A percentile compares a stretch with the other conserved stretches of the same genome.
These are phyloP conservation scores for Elegia similella DNA, from an alignment of 2,888 invertebrate genomes.

Conservation along the genomic window DNA sequence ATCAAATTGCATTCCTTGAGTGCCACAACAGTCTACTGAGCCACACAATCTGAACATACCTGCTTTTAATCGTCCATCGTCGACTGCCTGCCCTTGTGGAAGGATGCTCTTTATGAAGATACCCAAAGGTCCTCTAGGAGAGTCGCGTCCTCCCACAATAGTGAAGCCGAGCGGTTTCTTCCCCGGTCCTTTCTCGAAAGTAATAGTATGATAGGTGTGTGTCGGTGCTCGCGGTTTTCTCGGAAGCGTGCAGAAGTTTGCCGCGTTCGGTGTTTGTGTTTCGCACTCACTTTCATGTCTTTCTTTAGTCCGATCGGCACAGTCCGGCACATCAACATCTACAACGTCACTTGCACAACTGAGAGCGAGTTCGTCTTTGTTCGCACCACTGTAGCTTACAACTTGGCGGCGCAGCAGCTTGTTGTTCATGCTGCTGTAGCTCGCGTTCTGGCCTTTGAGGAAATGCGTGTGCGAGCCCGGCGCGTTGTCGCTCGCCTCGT, in stretches of 20 bases:
- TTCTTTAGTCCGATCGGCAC: constrained; percentile 53
- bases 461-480: constrained; percentile 78
- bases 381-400: constrained; percentile 77
- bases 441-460: constrained; percentile 83
- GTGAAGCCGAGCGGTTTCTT: constrained; percentile 94
- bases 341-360: constrained; percentile 67
- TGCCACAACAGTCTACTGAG: constrained; percentile 25
- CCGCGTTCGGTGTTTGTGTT: constrained; percentile 68
- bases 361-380: constrained; percentile 66
- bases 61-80: constrained; percentile 90
- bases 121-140: constrained; percentile 91
- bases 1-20: constrained; percentile 53
- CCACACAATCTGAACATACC: constrained; percentile 69
- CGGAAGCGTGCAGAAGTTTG: constrained; percentile 88
- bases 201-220: constrained; percentile 87
- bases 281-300: constrained; percentile 63
- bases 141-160: constrained; percentile 93
- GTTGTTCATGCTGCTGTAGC: constrained; percentile 83
- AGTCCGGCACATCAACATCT: constrained; percentile 67
- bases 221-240: constrained; percentile 85
- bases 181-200: constrained; percentile 90
- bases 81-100: constrained; percentile 90
- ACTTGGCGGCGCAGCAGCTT: constrained; percentile 80
- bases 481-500: constrained; percentile 63
- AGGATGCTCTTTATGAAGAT: constrained; percentile 94